These are phyloP conservation scores for Sebastes ruberrimus DNA, from an alignment of 2,797 vertebrate genomes.

Conservation along the genomic window DNA sequence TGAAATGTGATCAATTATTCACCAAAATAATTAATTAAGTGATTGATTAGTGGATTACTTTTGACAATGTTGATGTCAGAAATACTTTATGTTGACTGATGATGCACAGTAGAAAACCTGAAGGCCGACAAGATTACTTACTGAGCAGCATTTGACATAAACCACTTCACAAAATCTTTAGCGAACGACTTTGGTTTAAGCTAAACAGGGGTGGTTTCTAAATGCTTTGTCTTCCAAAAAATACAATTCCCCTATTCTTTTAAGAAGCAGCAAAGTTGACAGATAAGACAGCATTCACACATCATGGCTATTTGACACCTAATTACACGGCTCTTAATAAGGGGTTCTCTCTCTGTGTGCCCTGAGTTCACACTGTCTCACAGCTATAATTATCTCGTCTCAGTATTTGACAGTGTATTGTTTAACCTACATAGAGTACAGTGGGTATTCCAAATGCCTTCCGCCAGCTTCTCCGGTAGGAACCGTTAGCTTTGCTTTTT, in stretches of 20 bases:
- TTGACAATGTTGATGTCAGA: slow-evolving; percentile 69
- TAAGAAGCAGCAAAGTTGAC: slow-evolving; percentile 57
- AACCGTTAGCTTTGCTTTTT: slow-evolving; percentile 67
- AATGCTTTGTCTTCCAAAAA: slow-evolving; percentile 44
- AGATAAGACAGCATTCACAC: slow-evolving; percentile 77
- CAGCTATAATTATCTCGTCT: slow-evolving; percentile 85
- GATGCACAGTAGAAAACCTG: slow-evolving; percentile 5
- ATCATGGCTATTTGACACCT: slow-evolving; percentile 75
- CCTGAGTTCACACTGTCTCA: slow-evolving; percentile 74
- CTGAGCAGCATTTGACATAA: background rate
- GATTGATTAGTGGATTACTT: slow-evolving; percentile 81
- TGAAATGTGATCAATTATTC: slow-evolving; percentile 82
- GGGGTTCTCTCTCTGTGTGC: slow-evolving; percentile 70
- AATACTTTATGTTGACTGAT: slow-evolving; percentile 54
- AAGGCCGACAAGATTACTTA: background rate
- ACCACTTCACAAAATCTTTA: background rate
- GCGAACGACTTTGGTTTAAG: background rate
- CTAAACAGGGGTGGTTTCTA: background rate
- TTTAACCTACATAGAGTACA: slow-evolving; percentile 72
- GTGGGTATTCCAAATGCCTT: slow-evolving; percentile 73
- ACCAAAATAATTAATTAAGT: slow-evolving; percentile 80
- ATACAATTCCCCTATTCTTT: slow-evolving; percentile 44
- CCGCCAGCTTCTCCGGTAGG: slow-evolving; percentile 52
- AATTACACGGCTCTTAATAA: slow-evolving; percentile 84
- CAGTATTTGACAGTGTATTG: slow-evolving; percentile 79